Conservation (phyloP, 2,113 vertebrate genomes). For the Paradoxurus hermaphroditus region DNA sequence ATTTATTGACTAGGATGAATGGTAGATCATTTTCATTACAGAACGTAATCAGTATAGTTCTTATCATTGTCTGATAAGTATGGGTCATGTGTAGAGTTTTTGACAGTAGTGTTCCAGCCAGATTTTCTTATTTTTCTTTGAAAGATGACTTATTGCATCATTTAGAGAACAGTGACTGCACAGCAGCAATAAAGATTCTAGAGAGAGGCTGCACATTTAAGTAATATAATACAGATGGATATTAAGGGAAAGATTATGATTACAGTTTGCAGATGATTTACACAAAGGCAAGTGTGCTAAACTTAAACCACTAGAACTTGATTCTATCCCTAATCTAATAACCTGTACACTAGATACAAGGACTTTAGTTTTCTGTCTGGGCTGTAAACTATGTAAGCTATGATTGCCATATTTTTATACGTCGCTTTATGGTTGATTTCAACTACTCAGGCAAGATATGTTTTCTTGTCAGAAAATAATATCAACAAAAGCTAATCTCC, state of each 20-base stretch:
- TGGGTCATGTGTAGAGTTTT: neutral
- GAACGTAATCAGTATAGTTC: neutral
- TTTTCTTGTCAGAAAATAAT: neutral
- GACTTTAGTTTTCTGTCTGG: neutral
- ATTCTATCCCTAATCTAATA: neutral
- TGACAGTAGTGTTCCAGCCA: neutral
- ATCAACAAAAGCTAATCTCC: neutral
- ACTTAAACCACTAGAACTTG: neutral
- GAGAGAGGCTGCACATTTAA: neutral
- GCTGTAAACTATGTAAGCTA: neutral
- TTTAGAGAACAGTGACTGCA: neutral
- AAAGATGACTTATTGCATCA: neutral
- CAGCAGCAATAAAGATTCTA: neutral
- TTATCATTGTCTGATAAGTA: neutral
- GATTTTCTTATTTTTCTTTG: neutral
- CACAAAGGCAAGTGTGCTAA: neutral
- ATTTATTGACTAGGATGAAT: neutral
- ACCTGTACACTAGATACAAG: neutral
- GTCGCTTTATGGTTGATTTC: neutral
- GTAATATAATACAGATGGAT: neutral
- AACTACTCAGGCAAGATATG: neutral
- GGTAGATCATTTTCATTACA: neutral
- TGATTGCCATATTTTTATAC: neutral
- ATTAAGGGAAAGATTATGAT: neutral
- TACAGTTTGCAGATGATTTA: neutral